Evolutionary conservation across 1,140 invertebrate species (phyloP).

Genomic region (Brachystomella parvula): DNA sequence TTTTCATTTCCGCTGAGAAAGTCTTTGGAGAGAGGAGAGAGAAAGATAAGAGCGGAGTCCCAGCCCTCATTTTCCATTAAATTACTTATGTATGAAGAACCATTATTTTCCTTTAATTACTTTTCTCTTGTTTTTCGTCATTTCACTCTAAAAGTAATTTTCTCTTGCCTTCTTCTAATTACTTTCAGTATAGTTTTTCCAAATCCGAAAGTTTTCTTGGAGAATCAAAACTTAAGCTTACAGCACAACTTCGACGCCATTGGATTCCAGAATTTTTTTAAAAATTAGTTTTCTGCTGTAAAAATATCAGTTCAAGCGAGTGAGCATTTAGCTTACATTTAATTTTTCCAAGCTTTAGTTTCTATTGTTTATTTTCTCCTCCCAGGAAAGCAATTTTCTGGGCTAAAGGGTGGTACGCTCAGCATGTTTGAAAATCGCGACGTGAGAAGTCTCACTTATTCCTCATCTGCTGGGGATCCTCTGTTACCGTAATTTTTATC

Average conservation of each 20-base stretch:
- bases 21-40: no score
- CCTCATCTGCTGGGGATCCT: no score
- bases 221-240: no score
- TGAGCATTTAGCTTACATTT: no score
- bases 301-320: no score
- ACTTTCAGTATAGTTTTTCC: background rate
- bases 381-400: background rate
- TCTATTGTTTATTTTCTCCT: background rate
- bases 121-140: constrained; percentile 2
- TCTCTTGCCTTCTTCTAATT: background rate
- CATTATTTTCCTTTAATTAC: constrained; percentile 9
- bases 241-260: no score
- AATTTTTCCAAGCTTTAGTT: no score
- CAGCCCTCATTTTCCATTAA: constrained; percentile 8
- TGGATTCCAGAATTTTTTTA: no score
- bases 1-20: background rate
- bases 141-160: background rate
- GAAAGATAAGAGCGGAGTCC: background rate
- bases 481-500: background rate
- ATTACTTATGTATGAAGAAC: constrained; percentile 12
- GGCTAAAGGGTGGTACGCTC: background rate
- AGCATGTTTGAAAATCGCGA: background rate
- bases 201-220: no score
- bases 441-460: no score
- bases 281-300: no score